phyloP scores from a whole-genome alignment of 1,140 invertebrate genomes.

The Danaus melanippus region DNA sequence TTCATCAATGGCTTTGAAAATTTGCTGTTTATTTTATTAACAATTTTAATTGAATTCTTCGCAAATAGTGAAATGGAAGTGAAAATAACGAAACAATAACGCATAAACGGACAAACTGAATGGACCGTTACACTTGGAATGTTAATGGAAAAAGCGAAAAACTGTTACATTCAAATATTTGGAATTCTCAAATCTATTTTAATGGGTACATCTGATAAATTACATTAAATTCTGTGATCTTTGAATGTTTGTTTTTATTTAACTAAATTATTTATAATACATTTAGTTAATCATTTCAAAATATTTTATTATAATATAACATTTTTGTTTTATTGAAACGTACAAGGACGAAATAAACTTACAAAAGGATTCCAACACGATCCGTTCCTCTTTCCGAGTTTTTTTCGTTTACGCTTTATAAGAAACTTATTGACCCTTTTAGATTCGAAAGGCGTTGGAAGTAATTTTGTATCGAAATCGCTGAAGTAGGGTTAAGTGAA shows the following conservation, averaged over 20 bases:
- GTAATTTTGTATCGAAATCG: conserved; percentile 32
- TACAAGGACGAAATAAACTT: conserved; percentile 6
- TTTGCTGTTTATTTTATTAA: too few species aligned
- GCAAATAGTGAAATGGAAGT: conserved; percentile 17
- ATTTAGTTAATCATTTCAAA: too few species aligned
- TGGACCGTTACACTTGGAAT: conserved; percentile 42
- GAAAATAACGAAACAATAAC: conserved; percentile 43
- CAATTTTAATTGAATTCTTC: conserved; percentile 15
- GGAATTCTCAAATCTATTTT: conserved; percentile 26
- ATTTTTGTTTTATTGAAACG: conserved; percentile 2
- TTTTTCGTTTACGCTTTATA: conserved; percentile 25
- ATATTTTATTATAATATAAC: too few species aligned
- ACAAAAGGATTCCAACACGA: conserved; percentile 10
- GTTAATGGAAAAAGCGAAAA: conserved; percentile 55
- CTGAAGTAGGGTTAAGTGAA: conserved; percentile 26
- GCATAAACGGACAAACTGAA: conserved; percentile 43
- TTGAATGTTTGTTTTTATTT: too few species aligned
- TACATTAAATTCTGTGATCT: too few species aligned
- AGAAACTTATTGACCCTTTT: conserved; percentile 32
- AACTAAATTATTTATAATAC: too few species aligned
- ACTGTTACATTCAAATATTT: conserved; percentile 29
- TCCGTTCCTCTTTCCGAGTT: conserved; percentile 14
- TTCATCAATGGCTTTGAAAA: too few species aligned
- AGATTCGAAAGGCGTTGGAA: conserved; percentile 27
- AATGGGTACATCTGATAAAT: conserved; percentile 13